Base-by-base conservation (phyloP, 2,113 vertebrate species). In the Drymodes brunneopygia region DNA sequence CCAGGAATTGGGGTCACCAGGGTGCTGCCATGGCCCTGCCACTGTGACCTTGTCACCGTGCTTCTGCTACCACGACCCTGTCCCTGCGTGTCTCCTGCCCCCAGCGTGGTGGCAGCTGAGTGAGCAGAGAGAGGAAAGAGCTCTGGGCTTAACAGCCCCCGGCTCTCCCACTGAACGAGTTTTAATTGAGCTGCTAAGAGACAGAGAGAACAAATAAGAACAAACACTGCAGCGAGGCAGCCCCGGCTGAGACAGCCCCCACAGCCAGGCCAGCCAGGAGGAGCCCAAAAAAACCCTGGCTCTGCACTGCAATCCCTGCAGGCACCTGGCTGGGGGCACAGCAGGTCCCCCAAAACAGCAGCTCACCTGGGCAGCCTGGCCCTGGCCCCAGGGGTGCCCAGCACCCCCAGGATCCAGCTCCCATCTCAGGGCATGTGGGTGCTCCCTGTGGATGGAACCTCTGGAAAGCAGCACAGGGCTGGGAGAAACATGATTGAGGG, bases 121-220 rank as follows among this genome's bases (percentile, higher is more conserved):
- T 45, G 74, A 94, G 51, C 3, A 5, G 86, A 48, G 82, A 86
- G 75, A 66, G 72, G 22, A 45, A 40, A 71, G 22, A 94, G 66
- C 70, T 57, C 61, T 2, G 78, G 53, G 92, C 40, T 66, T 21
- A 19, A 66, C 25, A 61, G 90, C 85, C 86, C 80, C 70, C 19
- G 1, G 62, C 35, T 79, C 81, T 81, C 71, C 71, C 81, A 45
- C 19, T 81, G 69, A 80, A 57, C 5, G 38, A 88, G 93, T n/a
- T 95, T 48, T 78, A 86, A 87, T 77, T 91, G 2, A 93, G 95
- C 96, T 97, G 97, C 96, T 96, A 97, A 96, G 95, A 97, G 86
- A 96, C 94, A 24, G 85, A 60, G 73, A 70, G 90, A 88, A 93
- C 95, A 96, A 96, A 95, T 91, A 97, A 94, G 95, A 94, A 96